phyloP scores from a whole-genome alignment of 2,888 invertebrate genomes.

The Xanthorhoe spadicearia region DNA sequence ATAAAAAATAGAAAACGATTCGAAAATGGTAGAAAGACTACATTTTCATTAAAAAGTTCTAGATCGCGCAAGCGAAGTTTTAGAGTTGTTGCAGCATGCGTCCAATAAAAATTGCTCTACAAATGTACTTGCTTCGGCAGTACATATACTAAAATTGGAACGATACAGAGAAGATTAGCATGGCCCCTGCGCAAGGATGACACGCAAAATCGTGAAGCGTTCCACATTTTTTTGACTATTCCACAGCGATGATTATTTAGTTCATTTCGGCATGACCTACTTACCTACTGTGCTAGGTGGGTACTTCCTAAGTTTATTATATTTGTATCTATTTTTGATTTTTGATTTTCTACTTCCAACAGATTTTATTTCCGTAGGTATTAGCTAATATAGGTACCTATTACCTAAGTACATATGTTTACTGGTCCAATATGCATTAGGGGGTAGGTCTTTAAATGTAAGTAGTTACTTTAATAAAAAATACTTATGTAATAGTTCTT shows the following conservation, averaged over 20 bases:
- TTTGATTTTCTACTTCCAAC: too few species aligned
- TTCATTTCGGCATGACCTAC: too few species aligned
- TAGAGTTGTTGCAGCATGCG: constrained; percentile 9
- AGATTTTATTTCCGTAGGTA: too few species aligned
- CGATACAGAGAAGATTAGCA: constrained; percentile 57
- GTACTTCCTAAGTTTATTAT: too few species aligned
- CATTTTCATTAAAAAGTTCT: constrained; percentile 29
- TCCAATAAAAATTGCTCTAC: accelerated
- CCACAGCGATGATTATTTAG: constrained; percentile 52
- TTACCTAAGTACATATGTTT: too few species aligned
- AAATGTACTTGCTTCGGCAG: constrained; percentile 62
- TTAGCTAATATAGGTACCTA: too few species aligned
- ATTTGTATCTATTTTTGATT: too few species aligned
- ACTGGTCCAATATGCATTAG: too few species aligned
- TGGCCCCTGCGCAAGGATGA: constrained; percentile 69
- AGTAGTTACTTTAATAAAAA: too few species aligned
- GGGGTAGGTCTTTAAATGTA: too few species aligned
- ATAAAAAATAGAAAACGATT: constrained; percentile 5
- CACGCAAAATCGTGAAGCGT: constrained; percentile 67
- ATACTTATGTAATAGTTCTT: not conserved
- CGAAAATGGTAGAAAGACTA: not conserved
- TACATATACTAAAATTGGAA: constrained; percentile 67
- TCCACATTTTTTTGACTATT: constrained; percentile 55
- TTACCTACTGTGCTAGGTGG: too few species aligned
- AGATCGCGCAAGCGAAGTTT: constrained; percentile 44